Evolutionary conservation across 2,797 vertebrate genomes (phyloP), one percentile per base, ranked within the genome.

Genomic region (Acipenser transmontanus): DNA sequence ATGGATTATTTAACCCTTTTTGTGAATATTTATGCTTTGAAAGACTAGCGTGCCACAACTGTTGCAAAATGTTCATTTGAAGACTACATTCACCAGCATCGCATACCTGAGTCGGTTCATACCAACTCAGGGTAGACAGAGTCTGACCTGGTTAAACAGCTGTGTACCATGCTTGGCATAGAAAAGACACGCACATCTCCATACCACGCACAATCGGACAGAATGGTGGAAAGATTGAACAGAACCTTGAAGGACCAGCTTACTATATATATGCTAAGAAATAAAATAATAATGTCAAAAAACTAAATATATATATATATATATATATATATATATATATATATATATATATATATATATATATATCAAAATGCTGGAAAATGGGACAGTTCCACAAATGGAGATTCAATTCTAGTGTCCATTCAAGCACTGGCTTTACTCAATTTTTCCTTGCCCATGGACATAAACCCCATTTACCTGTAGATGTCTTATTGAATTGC

Each of bases 361-460:
- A 34, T 34, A 34, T 34, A 17, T 51, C 52, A 65, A 54, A 64
- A 50, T 68, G 59, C 66, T 0, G 62, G 68, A 47, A 63, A 74
- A 68, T 73, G 66, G 71, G 73, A 69, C 47, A 47, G 49, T 20
- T 4, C 66, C 63, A 14, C 69, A 75, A 48, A 11, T 66, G 6
- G 68, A 75, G 62, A 54, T 72, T 68, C 17, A 68, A 70, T 7
- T 67, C 52, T 0, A 63, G 54, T 59, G 59, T 68, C 6, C 57
- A 17, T 17, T 17, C 14, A 1, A 71, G 65, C 20, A 70, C 63
- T 6, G 66, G 66, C 0, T 17, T 17, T 50, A 67, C 69, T 14
- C 63, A 50, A 17, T 69, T 71, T 47, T 71, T 62, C 47, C 63
- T 68, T 4, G 62, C 49, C n/a, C 64, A 72, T 48, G 49, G 68